Base-by-base conservation (phyloP, 2,888 invertebrate genomes). In the Andrena praecox region DNA sequence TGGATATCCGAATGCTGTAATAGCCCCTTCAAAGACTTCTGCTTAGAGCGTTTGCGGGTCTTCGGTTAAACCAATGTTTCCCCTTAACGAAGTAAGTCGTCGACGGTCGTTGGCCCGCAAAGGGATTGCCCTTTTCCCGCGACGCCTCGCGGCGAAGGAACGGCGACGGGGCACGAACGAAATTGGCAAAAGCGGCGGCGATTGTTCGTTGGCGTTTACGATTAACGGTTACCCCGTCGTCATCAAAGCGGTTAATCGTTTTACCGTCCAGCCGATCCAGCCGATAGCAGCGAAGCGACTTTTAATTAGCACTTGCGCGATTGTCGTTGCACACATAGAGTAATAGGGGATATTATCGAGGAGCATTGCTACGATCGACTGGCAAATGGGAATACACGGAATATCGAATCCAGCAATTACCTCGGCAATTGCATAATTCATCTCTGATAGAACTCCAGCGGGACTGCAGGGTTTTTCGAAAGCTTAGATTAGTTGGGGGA, bases 21-120 rank as follows among this genome's bases (percentile, higher is more conserved):
- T 92, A 89, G 89, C 85, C 90, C 85, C 88, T 91, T 92, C 89
- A 92, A 92, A 92, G 92, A 92, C 90, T 93, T 93, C 91, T 90
- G 92, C 90, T 93, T 92, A 90, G 82, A 64, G 88, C 89, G 87
- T 86, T 90, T 87, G 85, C 88, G 86, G 90, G 91, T 90, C 91
- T 93, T 92, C 91, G 84, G 86, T 77, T 82, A 82, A 85, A 85
- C 77, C 82, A 74, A 79, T 78, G 82, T 85, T 85, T 82, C 75
- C 85, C 78, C 79, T 81, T 84, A 85, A 85, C 73, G 78, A 78
- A 78, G 73, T 85, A 85, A 85, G 85, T 68, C 73, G 77, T 27
- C 74, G 82, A 78, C 83, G 77, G 90, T 91, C 90, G 84, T 89
- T 89, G 88, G 81, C 87, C 88, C 77, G 75, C 82, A 78, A 71